Evolutionary conservation across 1,140 invertebrate species (phyloP).

Genomic region (Thalassaphorura encarpata): DNA sequence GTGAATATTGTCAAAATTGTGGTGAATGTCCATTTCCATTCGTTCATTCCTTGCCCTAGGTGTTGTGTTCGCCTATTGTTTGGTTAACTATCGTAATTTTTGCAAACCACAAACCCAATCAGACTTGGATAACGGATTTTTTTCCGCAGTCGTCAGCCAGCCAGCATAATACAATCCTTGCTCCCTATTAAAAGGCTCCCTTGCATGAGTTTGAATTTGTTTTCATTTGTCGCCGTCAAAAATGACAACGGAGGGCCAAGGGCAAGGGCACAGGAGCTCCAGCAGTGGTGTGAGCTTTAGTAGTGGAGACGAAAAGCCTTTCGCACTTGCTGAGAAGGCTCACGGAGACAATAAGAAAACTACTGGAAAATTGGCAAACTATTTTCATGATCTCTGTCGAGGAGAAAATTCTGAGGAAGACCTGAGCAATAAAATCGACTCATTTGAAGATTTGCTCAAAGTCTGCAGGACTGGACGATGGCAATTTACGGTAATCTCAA

Average conservation of each 20-base stretch:
- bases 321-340: neutral
- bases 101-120: no score
- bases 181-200: no score
- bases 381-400: neutral
- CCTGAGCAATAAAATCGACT: neutral
- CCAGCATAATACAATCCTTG: no score
- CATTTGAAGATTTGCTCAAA: slow-evolving; percentile 28
- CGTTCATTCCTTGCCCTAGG: neutral
- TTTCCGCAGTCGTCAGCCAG: no score
- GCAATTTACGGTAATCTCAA: slow-evolving; percentile 22
- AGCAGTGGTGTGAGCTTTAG: no score
- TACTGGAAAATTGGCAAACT: neutral
- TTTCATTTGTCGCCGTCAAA: no score
- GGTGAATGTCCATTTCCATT: neutral
- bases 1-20: neutral
- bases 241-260: no score
- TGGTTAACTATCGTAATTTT: no score
- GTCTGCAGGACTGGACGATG: slow-evolving; percentile 23
- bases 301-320: neutral
- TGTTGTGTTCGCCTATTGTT: neutral
- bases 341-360: neutral
- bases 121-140: no score
- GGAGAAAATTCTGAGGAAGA: neutral
- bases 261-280: no score
- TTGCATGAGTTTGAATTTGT: no score